phyloP scores from a whole-genome alignment of 2,113 vertebrate species.

The Nanorana parkeri region DNA sequence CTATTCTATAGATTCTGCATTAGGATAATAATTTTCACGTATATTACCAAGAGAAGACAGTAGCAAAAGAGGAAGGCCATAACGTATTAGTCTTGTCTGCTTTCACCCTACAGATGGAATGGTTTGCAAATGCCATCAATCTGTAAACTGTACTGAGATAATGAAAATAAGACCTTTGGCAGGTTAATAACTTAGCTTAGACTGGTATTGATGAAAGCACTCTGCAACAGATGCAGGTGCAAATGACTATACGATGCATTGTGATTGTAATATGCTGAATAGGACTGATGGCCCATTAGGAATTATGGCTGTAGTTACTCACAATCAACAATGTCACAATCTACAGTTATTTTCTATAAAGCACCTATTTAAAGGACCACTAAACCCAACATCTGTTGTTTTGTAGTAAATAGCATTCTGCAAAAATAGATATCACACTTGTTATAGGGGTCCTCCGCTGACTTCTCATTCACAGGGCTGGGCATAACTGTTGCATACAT shows the following conservation, averaged over 20 bases:
- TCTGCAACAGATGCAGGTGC: not conserved
- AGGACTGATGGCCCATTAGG: not conserved
- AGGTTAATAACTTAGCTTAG: conserved; percentile 35
- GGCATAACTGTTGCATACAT: no score
- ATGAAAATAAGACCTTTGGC: conserved; percentile 17
- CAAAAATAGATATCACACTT: no score
- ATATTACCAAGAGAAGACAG: not conserved
- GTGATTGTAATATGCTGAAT: not conserved
- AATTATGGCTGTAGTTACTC: not conserved
- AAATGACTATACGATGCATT: not conserved
- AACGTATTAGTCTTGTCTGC: not conserved
- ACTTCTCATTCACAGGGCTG: no score
- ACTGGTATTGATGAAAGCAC: conserved; percentile 5
- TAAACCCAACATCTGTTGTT: not conserved
- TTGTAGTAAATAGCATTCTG: not conserved
- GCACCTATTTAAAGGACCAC: not conserved
- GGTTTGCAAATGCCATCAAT: conserved; percentile 17
- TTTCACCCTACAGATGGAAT: not conserved
- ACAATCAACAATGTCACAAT: not conserved
- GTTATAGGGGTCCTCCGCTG: no score
- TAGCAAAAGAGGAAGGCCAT: not conserved
- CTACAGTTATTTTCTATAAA: not conserved
- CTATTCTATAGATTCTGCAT: not conserved
- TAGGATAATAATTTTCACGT: not conserved
- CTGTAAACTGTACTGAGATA: not conserved